A percentile compares a stretch with the other conserved stretches of the same genome.
Conservation (phyloP, 2,797 vertebrate species). For the Podarcis lilfordi region DNA sequence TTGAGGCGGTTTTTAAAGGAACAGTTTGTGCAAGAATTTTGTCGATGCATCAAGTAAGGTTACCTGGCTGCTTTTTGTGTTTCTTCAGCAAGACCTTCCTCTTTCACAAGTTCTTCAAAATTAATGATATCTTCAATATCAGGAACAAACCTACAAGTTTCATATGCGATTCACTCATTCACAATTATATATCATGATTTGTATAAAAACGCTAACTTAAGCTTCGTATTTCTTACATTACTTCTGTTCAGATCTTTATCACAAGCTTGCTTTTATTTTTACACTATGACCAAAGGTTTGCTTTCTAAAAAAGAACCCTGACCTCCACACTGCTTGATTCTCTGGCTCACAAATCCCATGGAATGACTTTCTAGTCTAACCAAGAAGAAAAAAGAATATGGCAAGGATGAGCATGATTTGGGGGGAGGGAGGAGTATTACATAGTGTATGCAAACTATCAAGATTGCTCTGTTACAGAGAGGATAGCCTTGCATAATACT, state of each 20-base stretch:
- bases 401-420: no score
- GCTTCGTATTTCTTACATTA: not conserved
- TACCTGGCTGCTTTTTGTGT: conserved; percentile 93
- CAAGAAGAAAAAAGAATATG: not conserved
- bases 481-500: not conserved
- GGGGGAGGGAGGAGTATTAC: not conserved
- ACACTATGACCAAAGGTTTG: no score
- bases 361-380: not conserved
- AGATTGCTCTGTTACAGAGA: not conserved
- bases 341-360: no score
- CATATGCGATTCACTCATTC: conserved; percentile 40
- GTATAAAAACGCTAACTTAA: not conserved
- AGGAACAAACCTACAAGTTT: conserved; percentile 90
- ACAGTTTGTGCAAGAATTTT: not conserved
- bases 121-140: conserved; percentile 98
- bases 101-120: conserved; percentile 98
- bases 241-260: not conserved
- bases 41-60: not conserved
- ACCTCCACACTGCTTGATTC: not conserved
- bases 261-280: not conserved
- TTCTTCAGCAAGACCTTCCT: conserved; percentile 94
- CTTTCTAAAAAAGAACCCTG: not conserved
- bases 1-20: not conserved
- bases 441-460: not conserved
- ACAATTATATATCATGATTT: not conserved